A percentile compares a stretch with the other conserved stretches of the same genome.
phyloP scores from a whole-genome alignment of 1,140 invertebrate genomes.

The Drosophila malerkotliana region DNA sequence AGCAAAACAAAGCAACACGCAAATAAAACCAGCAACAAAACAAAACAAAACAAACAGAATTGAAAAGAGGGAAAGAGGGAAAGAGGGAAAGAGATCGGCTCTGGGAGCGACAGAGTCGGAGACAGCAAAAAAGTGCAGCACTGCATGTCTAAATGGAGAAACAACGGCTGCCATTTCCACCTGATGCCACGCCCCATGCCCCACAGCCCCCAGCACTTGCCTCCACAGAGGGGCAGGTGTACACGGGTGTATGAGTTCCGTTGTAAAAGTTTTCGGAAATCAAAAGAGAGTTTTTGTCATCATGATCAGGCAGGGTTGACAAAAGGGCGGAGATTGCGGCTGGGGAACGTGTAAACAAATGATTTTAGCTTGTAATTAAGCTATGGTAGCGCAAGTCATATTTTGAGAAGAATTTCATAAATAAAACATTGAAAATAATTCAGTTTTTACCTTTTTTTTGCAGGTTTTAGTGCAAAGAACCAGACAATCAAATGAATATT shows the following conservation, averaged over 20 bases:
- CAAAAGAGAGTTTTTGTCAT: conserved; percentile 47
- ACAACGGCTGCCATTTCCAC: conserved; percentile 51
- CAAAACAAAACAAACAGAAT: conserved; percentile 61
- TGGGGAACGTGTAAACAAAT: not conserved
- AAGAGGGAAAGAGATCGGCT: conserved; percentile 8
- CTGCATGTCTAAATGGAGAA: conserved; percentile 55
- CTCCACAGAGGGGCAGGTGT: too few species aligned
- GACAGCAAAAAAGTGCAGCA: conserved; percentile 36
- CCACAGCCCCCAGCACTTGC: conserved; percentile 16
- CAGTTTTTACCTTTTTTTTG: too few species aligned
- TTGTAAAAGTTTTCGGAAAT: conserved; percentile 54
- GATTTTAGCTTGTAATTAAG: not conserved
- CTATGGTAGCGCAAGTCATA: too few species aligned
- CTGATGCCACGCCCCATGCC: conserved; percentile 51
- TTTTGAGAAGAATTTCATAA: too few species aligned
- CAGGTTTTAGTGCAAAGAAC: too few species aligned
- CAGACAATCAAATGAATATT: too few species aligned
- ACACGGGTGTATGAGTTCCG: conserved; percentile 24
- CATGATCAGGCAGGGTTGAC: conserved; percentile 19
- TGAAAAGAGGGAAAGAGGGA: conserved; percentile 47
- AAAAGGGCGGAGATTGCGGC: not conserved
- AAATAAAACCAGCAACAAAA: conserved; percentile 32
- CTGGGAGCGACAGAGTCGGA: conserved; percentile 10
- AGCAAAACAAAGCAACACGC: conserved; percentile 19
- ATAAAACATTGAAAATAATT: too few species aligned